Evolutionary conservation across 2,888 invertebrate genomes (phyloP), one percentile per base, ranked within the genome.

Genomic region (Ormyrus nitidulus): DNA sequence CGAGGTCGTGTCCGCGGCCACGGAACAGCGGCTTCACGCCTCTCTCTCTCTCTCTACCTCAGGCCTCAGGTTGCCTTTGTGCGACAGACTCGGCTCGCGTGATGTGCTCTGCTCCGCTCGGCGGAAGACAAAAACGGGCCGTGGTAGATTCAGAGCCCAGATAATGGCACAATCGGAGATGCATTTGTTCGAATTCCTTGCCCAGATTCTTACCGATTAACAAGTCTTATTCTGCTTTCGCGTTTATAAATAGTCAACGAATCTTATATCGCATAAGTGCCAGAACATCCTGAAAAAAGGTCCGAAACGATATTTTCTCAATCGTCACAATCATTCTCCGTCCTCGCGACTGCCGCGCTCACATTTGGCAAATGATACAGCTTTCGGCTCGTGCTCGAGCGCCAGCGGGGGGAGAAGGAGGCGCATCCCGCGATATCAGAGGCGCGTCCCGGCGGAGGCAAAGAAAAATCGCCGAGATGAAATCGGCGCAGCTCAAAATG

Each of bases 391-490:
- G 56, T 49, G 2, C 64, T 48, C 48, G 9, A 68, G 46, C 19
- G 46, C 48, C 65, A 58, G 66, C 11, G 65, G 49, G 46, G 70
- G 8, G 59, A 58, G 59, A 70, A 49, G 46, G 46, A 58, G 70
- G 46, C 5, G 34, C n/a, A 46, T 56, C 56, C 59, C 19, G 34
- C 64, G 75, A 19, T 69, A 56, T 61, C 77, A 34, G 53, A 6
- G 13, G 53, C 34, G 6, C n/a, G 64, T 73, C 64, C 73, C 13
- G 49, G 11, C 58, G 49, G 11, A 64, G 78, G 70, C 77, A 78
- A 74, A 81, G 78, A 80, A 89, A 89, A 89, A 89, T 89, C 85
- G 86, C 83, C 83, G 83, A 89, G 90, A 90, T 90, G 89, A 89
- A 86, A 90, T 90, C 89, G 87, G 86, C 84, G 83, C 84, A 84